A percentile compares a stretch with the other conserved stretches of the same genome.
Evolutionary conservation across 2,888 invertebrate genomes (phyloP).

Genomic region (Sesamia inferens): DNA sequence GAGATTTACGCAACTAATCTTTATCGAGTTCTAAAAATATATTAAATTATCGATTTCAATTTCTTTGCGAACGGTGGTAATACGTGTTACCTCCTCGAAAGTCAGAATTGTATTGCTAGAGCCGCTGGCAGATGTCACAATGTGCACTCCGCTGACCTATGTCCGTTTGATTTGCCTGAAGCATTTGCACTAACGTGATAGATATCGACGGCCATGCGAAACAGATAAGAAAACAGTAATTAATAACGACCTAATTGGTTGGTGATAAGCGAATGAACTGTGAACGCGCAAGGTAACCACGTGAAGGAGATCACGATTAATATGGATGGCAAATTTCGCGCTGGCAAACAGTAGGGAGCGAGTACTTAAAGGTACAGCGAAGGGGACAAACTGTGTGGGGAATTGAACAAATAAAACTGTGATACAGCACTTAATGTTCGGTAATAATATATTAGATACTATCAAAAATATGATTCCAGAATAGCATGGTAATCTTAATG

Average conservation of each 20-base stretch:
- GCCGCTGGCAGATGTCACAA: conserved; percentile 53
- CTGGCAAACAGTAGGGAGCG: conserved; percentile 42
- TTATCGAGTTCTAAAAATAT: conserved; percentile 57
- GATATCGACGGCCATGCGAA: conserved; percentile 71
- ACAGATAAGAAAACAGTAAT: conserved; percentile 76
- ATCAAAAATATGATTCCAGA: conserved; percentile 22
- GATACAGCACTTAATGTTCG: conserved; percentile 15
- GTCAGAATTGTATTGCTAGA: conserved; percentile 62
- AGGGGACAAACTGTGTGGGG: conserved; percentile 44
- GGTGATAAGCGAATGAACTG: conserved; percentile 74
- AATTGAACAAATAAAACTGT: conserved; percentile 18
- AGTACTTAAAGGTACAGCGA: conserved; percentile 43
- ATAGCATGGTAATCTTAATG: conserved; percentile 1
- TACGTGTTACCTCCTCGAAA: conserved; percentile 64
- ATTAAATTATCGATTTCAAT: conserved; percentile 57
- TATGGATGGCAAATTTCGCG: conserved; percentile 59
- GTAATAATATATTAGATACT: conserved; percentile 14
- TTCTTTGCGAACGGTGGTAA: conserved; percentile 53
- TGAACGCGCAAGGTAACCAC: conserved; percentile 69
- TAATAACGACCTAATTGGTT: conserved; percentile 82
- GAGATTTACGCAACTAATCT: conserved; percentile 49
- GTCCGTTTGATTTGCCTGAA: conserved; percentile 61
- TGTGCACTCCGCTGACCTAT: conserved; percentile 62
- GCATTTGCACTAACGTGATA: conserved; percentile 74
- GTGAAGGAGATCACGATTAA: conserved; percentile 65